These are phyloP conservation scores for Nineta flava DNA, from an alignment of 2,888 invertebrate species.

Conservation along the genomic window DNA sequence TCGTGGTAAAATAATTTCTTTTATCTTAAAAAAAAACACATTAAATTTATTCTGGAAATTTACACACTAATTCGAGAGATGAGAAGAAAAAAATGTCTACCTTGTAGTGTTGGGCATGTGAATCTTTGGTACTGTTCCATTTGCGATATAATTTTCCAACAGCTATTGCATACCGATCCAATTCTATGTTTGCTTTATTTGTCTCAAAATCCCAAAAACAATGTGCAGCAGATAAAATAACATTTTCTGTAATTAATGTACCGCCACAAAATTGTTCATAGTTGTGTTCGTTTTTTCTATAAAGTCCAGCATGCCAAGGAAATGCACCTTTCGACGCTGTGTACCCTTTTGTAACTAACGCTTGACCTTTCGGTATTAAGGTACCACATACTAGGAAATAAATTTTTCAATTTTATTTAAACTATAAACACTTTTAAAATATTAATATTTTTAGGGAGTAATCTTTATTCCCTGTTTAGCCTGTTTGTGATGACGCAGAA, in stretches of 20 bases:
- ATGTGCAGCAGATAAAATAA: slow-evolving; percentile 1
- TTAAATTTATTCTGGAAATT: too few species aligned
- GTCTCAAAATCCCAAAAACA: not conserved
- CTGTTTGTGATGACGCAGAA: not conserved
- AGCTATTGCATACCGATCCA: not conserved
- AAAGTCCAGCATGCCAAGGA: not conserved
- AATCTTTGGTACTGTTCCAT: not conserved
- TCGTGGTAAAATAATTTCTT: slow-evolving; percentile 12
- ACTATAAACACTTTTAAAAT: not conserved
- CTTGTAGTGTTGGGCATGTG: too few species aligned
- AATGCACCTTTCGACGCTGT: not conserved
- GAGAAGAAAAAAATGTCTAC: too few species aligned
- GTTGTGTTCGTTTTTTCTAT: not conserved
- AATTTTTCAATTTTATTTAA: not conserved
- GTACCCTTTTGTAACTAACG: not conserved
- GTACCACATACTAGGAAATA: not conserved
- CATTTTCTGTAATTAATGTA: not conserved
- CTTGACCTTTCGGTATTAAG: not conserved
- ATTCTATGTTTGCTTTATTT: too few species aligned
- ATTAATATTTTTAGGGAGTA: not conserved
- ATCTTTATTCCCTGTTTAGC: not conserved
- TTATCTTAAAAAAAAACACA: slow-evolving; percentile 16
- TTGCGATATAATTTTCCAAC: slow-evolving; percentile 1
- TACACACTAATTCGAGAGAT: too few species aligned
- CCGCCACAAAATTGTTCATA: too few species aligned